These are phyloP conservation scores for Tetramorium parvispinum DNA, from an alignment of 1,140 invertebrate genomes.

Conservation along the genomic window DNA sequence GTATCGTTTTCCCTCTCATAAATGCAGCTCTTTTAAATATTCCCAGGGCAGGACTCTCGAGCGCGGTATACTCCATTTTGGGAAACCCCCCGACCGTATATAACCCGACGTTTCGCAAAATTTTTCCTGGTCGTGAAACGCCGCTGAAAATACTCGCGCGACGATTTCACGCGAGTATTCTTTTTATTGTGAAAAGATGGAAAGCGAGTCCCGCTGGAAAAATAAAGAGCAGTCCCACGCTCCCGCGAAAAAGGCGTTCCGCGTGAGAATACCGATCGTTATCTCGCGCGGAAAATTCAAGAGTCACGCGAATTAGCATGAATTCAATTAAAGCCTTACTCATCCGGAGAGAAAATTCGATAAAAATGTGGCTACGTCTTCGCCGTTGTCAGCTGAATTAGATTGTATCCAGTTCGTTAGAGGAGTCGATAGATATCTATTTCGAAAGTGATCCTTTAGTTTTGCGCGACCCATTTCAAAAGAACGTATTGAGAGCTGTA, in stretches of 20 bases:
- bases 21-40: conserved; percentile 34
- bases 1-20: background rate
- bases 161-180: conserved; percentile 31
- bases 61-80: conserved; percentile 11
- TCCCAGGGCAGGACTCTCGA: background rate
- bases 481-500: conserved; percentile 15
- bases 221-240: conserved; percentile 40
- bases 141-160: conserved; percentile 35
- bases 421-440: background rate
- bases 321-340: conserved; percentile 32
- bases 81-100: background rate
- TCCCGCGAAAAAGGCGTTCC: conserved; percentile 2
- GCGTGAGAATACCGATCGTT: conserved; percentile 34
- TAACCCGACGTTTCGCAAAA: conserved; percentile 30
- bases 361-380: conserved; percentile 24
- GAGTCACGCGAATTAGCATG: conserved; percentile 47
- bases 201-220: conserved; percentile 40
- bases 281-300: conserved; percentile 47
- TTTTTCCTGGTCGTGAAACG: conserved; percentile 31
- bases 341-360: conserved; percentile 20
- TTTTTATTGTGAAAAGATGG: conserved; percentile 53
- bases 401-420: background rate
- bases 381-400: background rate
- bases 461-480: background rate
- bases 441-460: conserved; percentile 14